A percentile compares a stretch with the other conserved stretches of the same genome.
phyloP scores from a whole-genome alignment of 2,888 invertebrate species.

The Cataglyphis altisquamis region DNA sequence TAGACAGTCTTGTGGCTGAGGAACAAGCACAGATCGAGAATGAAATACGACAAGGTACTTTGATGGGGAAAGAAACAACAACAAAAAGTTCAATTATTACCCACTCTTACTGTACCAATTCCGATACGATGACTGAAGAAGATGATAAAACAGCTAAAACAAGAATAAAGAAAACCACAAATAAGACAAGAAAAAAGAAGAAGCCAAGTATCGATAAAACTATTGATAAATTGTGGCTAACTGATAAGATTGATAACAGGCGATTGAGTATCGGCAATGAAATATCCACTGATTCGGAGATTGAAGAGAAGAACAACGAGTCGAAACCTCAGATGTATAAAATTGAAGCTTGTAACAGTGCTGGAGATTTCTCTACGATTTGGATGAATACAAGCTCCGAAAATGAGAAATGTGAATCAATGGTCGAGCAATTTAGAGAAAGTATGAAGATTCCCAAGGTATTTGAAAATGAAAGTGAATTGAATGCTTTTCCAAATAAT shows the following conservation, averaged over 20 bases:
- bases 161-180: slow-evolving; percentile 62
- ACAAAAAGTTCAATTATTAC: slow-evolving; percentile 23
- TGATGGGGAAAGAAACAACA: slow-evolving; percentile 68
- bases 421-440: slow-evolving; percentile 81
- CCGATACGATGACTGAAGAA: slow-evolving; percentile 51
- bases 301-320: not conserved
- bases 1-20: slow-evolving; percentile 83
- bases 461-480: not conserved
- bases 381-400: slow-evolving; percentile 72
- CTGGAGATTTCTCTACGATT: slow-evolving; percentile 82
- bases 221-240: slow-evolving; percentile 54
- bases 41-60: slow-evolving; percentile 79
- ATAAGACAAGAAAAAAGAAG: slow-evolving; percentile 70
- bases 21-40: slow-evolving; percentile 84
- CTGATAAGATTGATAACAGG: slow-evolving; percentile 37
- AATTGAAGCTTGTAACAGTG: slow-evolving; percentile 83
- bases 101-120: slow-evolving; percentile 36
- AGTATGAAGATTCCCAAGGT: slow-evolving; percentile 79
- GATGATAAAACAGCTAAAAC: slow-evolving; percentile 55
- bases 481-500: not conserved
- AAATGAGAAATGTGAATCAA: slow-evolving; percentile 17
- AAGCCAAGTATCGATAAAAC: slow-evolving; percentile 42
- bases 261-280: slow-evolving; percentile 64
- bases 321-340: slow-evolving; percentile 74
- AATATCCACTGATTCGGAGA: slow-evolving; percentile 37